These are phyloP conservation scores for Anser cygnoides DNA, from an alignment of 2,113 vertebrate genomes.

Conservation along the genomic window DNA sequence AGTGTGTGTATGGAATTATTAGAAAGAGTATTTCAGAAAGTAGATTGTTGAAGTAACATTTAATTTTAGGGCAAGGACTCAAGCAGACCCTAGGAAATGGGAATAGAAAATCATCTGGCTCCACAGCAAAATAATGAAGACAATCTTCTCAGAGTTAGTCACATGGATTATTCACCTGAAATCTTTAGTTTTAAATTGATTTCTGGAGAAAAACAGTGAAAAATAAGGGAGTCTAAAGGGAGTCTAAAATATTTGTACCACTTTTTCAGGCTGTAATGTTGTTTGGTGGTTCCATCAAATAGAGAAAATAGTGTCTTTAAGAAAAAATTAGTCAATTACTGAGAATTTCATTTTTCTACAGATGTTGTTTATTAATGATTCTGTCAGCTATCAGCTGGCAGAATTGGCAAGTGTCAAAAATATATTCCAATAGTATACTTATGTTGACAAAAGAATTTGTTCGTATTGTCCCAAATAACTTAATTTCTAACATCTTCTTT, in stretches of 20 bases:
- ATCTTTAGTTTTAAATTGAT: neutral
- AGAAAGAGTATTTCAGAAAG: neutral
- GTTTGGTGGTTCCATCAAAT: neutral
- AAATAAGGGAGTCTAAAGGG: neutral
- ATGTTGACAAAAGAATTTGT: neutral
- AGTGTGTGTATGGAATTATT: neutral
- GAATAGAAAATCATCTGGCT: neutral
- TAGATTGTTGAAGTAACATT: neutral
- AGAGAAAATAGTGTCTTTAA: neutral
- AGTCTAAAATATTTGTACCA: neutral
- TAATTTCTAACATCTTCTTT: neutral
- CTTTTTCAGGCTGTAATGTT: neutral
- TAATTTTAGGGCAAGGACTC: neutral
- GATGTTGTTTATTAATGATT: neutral
- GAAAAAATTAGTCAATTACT: neutral
- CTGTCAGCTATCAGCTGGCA: neutral
- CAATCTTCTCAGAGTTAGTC: neutral
- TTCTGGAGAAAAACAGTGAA: neutral
- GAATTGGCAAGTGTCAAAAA: neutral
- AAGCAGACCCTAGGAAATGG: neutral
- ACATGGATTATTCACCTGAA: neutral
- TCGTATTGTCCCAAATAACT: neutral
- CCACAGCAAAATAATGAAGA: neutral
- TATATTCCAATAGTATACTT: neutral
- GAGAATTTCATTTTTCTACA: neutral